A percentile compares a stretch with the other conserved stretches of the same genome.
These are phyloP conservation scores for Drosophila hydei DNA, from an alignment of 1,140 invertebrate species.

Conservation along the genomic window DNA sequence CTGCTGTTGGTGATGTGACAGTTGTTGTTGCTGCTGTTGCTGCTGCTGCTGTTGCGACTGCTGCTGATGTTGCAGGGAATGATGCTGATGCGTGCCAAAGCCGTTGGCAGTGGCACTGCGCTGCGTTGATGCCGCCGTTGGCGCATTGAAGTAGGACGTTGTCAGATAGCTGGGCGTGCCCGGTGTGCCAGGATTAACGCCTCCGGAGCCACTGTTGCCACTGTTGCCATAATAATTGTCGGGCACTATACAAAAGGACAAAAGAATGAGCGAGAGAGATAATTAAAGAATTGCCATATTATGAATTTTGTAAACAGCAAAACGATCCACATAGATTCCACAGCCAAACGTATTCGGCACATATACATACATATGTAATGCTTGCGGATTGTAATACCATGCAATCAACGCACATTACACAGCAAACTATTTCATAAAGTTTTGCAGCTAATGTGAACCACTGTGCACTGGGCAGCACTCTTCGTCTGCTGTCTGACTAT, in stretches of 20 bases:
- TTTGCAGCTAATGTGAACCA: slow-evolving; percentile 34
- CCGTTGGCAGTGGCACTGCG: slow-evolving; percentile 58
- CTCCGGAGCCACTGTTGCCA: slow-evolving; percentile 47
- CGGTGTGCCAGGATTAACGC: slow-evolving; percentile 52
- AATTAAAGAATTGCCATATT: too few species aligned
- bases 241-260: slow-evolving; percentile 56
- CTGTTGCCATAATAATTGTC: slow-evolving; percentile 79
- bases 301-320: too few species aligned
- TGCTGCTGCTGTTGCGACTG: slow-evolving; percentile 67
- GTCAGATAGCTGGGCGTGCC: slow-evolving; percentile 66
- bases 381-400: neutral
- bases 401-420: neutral
- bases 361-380: neutral
- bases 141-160: slow-evolving; percentile 80
- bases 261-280: neutral
- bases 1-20: slow-evolving; percentile 84
- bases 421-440: neutral
- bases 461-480: slow-evolving; percentile 22
- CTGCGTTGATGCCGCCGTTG: slow-evolving; percentile 73
- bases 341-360: neutral
- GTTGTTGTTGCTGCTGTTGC: slow-evolving; percentile 66
- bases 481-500: slow-evolving; percentile 42
- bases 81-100: slow-evolving; percentile 64
- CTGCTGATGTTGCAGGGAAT: slow-evolving; percentile 81
- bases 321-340: too few species aligned